These are phyloP conservation scores for Lasioglossum marginatum DNA, from an alignment of 2,888 invertebrate species.

Conservation along the genomic window DNA sequence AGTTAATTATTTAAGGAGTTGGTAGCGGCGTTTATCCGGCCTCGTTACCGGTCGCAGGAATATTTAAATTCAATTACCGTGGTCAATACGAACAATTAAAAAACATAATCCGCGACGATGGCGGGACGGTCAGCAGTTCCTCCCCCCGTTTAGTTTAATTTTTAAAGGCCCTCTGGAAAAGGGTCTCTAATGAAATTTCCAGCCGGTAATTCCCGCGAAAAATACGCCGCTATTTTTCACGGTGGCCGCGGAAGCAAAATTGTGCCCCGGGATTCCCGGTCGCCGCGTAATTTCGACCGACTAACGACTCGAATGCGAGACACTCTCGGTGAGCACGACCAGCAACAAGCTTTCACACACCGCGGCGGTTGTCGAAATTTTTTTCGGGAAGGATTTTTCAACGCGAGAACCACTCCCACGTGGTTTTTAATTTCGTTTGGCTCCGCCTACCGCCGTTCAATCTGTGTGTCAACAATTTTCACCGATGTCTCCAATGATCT, in stretches of 20 bases:
- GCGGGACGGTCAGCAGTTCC: background rate
- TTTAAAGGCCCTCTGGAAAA: slow-evolving; percentile 14
- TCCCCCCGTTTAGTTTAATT: background rate
- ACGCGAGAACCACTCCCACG: background rate
- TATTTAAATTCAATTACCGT: slow-evolving; percentile 8
- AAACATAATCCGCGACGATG: slow-evolving; percentile 6
- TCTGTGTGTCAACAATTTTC: background rate
- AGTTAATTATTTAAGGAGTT: background rate
- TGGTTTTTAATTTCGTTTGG: background rate
- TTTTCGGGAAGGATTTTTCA: background rate
- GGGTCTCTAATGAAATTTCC: slow-evolving; percentile 28
- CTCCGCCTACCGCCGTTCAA: background rate
- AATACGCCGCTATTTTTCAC: slow-evolving; percentile 29
- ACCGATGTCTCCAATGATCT: background rate
- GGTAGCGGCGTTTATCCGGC: background rate
- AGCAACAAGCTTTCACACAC: background rate
- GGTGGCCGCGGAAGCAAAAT: slow-evolving; percentile 22
- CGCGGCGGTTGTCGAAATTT: background rate
- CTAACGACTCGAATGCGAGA: slow-evolving; percentile 22
- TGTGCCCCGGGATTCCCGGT: slow-evolving; percentile 22
- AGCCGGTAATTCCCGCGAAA: slow-evolving; percentile 21
- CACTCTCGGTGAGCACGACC: background rate
- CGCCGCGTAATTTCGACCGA: slow-evolving; percentile 28
- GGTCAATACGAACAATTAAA: slow-evolving; percentile 1
- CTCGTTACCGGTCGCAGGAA: background rate